Percentiles rank a stretch among this genome's conserved stretches.
These are phyloP conservation scores for Drosophila tristis DNA, from an alignment of 1,140 invertebrate species.

Conservation along the genomic window DNA sequence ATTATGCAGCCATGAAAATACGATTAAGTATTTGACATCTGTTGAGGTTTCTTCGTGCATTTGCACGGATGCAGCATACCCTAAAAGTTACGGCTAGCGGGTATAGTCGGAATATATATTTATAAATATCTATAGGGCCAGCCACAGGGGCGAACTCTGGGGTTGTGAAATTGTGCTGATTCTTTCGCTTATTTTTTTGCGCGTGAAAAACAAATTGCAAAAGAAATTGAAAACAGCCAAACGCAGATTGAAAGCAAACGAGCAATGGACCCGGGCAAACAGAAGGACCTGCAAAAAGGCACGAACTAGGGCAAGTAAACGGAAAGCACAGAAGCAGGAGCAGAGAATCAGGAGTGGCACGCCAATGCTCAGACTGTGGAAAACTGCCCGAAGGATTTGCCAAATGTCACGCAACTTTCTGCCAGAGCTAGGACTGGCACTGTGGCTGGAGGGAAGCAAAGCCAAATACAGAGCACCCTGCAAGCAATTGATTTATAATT, in stretches of 20 bases:
- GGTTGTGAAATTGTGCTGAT: constrained; percentile 35
- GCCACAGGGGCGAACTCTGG: not conserved
- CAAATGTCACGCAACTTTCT: constrained; percentile 74
- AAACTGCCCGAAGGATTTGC: constrained; percentile 55
- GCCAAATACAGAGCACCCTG: constrained; percentile 40
- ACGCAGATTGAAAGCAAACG: constrained; percentile 72
- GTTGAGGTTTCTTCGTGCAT: not conserved
- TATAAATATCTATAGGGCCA: not conserved
- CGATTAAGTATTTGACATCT: not conserved
- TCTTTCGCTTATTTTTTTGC: constrained; percentile 16
- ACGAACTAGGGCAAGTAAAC: constrained; percentile 39
- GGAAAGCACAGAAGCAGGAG: not conserved
- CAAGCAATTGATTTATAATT: constrained; percentile 78
- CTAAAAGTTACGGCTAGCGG: no score
- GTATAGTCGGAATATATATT: no score
- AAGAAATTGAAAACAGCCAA: constrained; percentile 75
- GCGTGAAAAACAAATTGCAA: constrained; percentile 70
- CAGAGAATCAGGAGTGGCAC: not conserved
- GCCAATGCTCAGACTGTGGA: constrained; percentile 7
- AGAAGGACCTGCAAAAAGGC: constrained; percentile 62
- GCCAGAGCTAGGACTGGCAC: constrained; percentile 1
- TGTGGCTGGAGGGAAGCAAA: constrained; percentile 21
- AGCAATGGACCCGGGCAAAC: constrained; percentile 34
- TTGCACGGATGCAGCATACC: no score
- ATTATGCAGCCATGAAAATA: not conserved